These are phyloP conservation scores for Cottus gobio DNA, from an alignment of 2,113 vertebrate genomes.

Conservation along the genomic window DNA sequence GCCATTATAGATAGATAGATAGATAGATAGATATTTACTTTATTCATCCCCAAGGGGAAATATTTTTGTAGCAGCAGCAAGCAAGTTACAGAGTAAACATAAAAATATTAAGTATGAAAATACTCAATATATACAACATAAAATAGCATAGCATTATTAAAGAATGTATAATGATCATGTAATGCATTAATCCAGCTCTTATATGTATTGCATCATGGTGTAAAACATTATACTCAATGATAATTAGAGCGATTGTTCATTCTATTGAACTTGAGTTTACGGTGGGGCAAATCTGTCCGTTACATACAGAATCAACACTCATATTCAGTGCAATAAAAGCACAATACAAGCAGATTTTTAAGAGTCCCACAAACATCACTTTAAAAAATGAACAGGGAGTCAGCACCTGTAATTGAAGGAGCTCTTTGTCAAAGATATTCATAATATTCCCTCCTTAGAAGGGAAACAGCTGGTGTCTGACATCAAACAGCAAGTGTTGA, in stretches of 20 bases:
- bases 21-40: too few species aligned
- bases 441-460: slow-evolving; percentile 8
- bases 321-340: background rate
- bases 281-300: background rate
- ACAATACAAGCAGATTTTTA: background rate
- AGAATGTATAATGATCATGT: background rate
- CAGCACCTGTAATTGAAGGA: slow-evolving; percentile 3
- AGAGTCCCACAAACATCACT: background rate
- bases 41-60: too few species aligned
- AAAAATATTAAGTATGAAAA: too few species aligned
- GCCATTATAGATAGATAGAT: too few species aligned
- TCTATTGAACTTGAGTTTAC: background rate
- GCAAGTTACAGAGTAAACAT: too few species aligned
- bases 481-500: slow-evolving; percentile 52
- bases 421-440: slow-evolving; percentile 17
- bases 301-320: background rate
- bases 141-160: background rate
- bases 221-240: background rate
- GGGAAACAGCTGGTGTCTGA: slow-evolving; percentile 29
- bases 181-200: background rate
- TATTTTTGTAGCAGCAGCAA: too few species aligned
- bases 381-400: background rate
- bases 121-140: too few species aligned
- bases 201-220: background rate
- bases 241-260: background rate